Conservation (phyloP, 2,113 vertebrate genomes). For the Cyprinodon tularosa region DNA sequence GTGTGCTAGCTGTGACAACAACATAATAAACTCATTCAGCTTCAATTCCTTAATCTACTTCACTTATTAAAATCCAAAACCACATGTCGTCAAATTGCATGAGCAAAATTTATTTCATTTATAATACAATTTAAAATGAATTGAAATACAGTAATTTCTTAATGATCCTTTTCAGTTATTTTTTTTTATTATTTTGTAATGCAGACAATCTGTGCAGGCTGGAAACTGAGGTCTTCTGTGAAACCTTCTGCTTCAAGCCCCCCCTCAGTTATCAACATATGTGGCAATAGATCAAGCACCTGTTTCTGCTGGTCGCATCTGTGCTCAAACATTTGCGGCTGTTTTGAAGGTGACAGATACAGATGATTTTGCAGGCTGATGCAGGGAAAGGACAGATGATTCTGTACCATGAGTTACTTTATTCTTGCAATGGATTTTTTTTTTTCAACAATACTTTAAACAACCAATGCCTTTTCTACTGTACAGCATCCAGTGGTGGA, state of each 20-base stretch:
- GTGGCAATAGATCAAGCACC: conserved; percentile 64
- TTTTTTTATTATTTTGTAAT: conserved; percentile 34
- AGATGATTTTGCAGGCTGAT: conserved; percentile 58
- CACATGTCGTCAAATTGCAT: background rate
- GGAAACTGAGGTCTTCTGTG: conserved; percentile 27
- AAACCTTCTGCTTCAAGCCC: conserved; percentile 38
- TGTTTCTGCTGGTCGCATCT: conserved; percentile 59
- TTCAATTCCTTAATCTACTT: background rate
- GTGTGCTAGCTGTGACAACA: too few relatives aligned
- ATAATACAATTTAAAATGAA: background rate
- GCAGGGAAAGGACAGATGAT: conserved; percentile 54
- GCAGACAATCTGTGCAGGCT: conserved; percentile 15
- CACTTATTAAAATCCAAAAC: background rate
- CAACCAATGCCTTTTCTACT: conserved; percentile 3
- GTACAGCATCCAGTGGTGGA: conserved; percentile 20
- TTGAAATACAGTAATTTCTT: background rate
- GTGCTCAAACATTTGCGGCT: conserved; percentile 47
- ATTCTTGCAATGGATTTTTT: conserved; percentile 34
- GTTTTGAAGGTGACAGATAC: conserved; percentile 61
- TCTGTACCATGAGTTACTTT: conserved; percentile 16
- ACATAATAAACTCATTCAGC: background rate
- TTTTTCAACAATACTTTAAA: conserved; percentile 42
- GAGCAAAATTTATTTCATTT: background rate
- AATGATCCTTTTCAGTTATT: conserved; percentile 25
- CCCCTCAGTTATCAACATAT: conserved; percentile 47